Evolutionary conservation across 2,113 vertebrate species (phyloP).

Genomic region (Hippocampus zosterae): DNA sequence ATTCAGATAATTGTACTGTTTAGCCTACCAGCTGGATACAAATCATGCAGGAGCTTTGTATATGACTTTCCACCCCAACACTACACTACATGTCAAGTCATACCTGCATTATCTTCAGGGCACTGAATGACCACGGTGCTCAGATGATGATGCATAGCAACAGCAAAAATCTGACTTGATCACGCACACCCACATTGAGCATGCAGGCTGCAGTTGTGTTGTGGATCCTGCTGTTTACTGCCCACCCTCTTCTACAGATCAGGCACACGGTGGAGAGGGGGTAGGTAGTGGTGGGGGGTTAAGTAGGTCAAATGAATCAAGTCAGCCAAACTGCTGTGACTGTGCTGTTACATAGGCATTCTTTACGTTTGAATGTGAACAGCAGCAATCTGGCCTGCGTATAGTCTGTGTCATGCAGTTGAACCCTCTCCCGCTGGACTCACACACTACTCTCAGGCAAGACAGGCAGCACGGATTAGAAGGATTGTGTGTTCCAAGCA

Average conservation of each 20-base stretch:
- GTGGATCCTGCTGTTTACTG: conserved; percentile 45
- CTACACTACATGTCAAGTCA: conserved; percentile 4
- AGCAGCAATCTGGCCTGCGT: conserved; percentile 24
- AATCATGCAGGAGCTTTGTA: conserved; percentile 19
- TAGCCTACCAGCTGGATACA: conserved; percentile 19
- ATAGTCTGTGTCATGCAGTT: conserved; percentile 7
- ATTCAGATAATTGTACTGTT: conserved; percentile 44
- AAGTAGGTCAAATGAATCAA: conserved; percentile 75
- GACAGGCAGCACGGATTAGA: conserved; percentile 48
- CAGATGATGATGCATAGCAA: conserved; percentile 25
- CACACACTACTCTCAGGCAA: neutral
- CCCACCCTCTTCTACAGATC: conserved; percentile 32
- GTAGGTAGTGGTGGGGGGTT: conserved; percentile 25
- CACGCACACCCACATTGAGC: conserved; percentile 29
- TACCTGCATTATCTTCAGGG: neutral
- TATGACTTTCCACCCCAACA: neutral
- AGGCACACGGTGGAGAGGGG: conserved; percentile 23
- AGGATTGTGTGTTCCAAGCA: conserved; percentile 23
- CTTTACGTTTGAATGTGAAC: conserved; percentile 19
- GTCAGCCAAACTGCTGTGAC: conserved; percentile 43
- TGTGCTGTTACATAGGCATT: conserved; percentile 18
- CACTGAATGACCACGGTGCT: neutral
- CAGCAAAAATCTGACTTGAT: conserved; percentile 1
- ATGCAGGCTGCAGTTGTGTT: conserved; percentile 31
- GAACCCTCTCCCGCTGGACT: neutral